Conservation (phyloP, 2,113 vertebrate species). For the zebrafish (Danio rerio) region GRCz12tu NC_133178.1:36657001-36657500, state of each 20-base stretch:
- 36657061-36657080: neutral
- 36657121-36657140: conserved; percentile 74
- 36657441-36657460: too few relatives aligned
- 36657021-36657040: neutral
- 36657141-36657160: conserved; percentile 85
- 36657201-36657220: neutral
- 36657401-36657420: neutral
- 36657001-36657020: neutral
- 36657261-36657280: accelerated
- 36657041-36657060: neutral
- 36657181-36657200: conserved; percentile 61
- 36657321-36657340: neutral
- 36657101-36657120: conserved; percentile 65
- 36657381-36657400: neutral
- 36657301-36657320: neutral
- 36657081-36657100: conserved; percentile 70
- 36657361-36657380: conserved; percentile 18
- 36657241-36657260: accelerated
- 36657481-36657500: too few relatives aligned
- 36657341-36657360: neutral
- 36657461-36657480: too few relatives aligned
- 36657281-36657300: neutral
- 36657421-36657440: too few relatives aligned
- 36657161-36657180: conserved; percentile 81
- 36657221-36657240: neutral